Conservation (phyloP, 2,113 vertebrate genomes). For the Podocnemis expansa region DNA sequence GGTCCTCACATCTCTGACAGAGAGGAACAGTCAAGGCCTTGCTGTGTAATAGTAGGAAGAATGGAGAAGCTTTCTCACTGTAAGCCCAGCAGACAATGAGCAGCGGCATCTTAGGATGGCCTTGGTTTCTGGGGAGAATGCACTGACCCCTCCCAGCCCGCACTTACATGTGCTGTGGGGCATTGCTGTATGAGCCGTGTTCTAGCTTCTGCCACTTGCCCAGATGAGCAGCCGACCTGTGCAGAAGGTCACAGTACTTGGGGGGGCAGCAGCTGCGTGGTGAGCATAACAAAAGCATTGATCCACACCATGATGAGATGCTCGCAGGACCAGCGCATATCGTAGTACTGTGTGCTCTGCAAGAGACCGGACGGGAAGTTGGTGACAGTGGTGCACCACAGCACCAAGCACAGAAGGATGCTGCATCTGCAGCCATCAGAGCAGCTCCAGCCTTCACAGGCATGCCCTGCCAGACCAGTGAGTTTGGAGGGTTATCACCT, state of each 20-base stretch:
- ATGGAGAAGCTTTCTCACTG: not conserved
- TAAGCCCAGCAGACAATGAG: not conserved
- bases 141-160: not conserved
- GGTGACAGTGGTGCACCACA: not conserved
- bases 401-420: conserved; percentile 13
- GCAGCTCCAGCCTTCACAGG: conserved; percentile 71
- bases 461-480: conserved; percentile 71
- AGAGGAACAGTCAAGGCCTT: not conserved
- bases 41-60: not conserved
- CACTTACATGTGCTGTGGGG: conserved; percentile 97
- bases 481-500: conserved; percentile 49
- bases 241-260: conserved; percentile 95
- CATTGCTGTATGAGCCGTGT: conserved; percentile 95
- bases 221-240: conserved; percentile 94
- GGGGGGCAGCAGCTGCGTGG: conserved; percentile 95
- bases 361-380: conserved; percentile 63
- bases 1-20: not conserved
- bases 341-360: conserved; percentile 98
- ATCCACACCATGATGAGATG: conserved; percentile 99
- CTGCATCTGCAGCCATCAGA: conserved; percentile 62
- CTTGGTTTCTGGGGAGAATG: not conserved
- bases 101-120: not conserved
- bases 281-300: conserved; percentile 99
- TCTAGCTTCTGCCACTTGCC: conserved; percentile 98
- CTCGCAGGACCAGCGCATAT: conserved; percentile 99